These are phyloP conservation scores for Morpho helenor DNA, from an alignment of 2,888 invertebrate species.

Conservation along the genomic window DNA sequence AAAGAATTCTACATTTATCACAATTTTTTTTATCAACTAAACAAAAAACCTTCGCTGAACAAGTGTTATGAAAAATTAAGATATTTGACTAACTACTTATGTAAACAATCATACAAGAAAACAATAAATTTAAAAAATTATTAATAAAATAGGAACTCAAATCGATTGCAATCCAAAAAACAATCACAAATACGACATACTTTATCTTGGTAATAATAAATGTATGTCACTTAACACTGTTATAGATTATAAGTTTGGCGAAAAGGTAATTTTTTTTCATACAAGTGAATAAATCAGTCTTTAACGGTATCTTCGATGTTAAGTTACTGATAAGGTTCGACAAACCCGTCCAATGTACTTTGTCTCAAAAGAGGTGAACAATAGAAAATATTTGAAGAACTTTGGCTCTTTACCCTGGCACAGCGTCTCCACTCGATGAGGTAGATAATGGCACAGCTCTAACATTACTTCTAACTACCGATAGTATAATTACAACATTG, in stretches of 20 bases:
- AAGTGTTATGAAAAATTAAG: slow-evolving; percentile 38
- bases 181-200: slow-evolving; percentile 10
- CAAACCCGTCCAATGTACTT: slow-evolving; percentile 33
- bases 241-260: background rate
- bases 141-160: slow-evolving; percentile 73
- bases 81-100: slow-evolving; percentile 40
- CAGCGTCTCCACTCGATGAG: slow-evolving; percentile 56
- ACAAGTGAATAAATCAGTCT: slow-evolving; percentile 54
- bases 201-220: background rate
- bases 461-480: slow-evolving; percentile 62
- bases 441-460: slow-evolving; percentile 71
- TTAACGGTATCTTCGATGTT: slow-evolving; percentile 42
- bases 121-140: slow-evolving; percentile 45
- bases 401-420: slow-evolving; percentile 73
- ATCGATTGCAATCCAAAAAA: slow-evolving; percentile 46
- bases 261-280: slow-evolving; percentile 6
- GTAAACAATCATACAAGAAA: slow-evolving; percentile 49
- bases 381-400: slow-evolving; percentile 66
- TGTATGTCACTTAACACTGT: background rate
- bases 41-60: background rate
- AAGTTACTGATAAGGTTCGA: slow-evolving; percentile 30
- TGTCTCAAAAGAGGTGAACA: slow-evolving; percentile 51
- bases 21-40: slow-evolving; percentile 8
- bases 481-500: slow-evolving; percentile 64
- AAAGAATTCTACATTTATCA: slow-evolving; percentile 13